A percentile compares a stretch with the other conserved stretches of the same genome.
Evolutionary conservation across 2,797 vertebrate genomes (phyloP).

Genomic region (Hydrocynus forskahlii): DNA sequence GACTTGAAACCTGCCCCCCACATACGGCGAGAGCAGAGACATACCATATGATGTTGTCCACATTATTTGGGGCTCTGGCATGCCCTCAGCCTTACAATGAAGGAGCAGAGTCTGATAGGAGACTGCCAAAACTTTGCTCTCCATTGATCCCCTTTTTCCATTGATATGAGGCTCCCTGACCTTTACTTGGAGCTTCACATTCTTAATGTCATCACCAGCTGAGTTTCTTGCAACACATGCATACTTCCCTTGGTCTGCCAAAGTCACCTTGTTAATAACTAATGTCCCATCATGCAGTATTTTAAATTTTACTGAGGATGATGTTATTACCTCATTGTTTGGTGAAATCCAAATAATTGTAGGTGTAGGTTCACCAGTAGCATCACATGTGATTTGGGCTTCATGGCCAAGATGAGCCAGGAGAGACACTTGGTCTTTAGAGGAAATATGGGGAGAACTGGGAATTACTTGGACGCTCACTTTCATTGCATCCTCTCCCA

Average conservation of each 20-base stretch:
- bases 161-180: conserved; percentile 75
- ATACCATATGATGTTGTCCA: conserved; percentile 78
- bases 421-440: conserved; percentile 66
- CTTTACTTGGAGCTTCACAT: conserved; percentile 73
- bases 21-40: conserved; percentile 72
- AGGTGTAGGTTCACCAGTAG: conserved; percentile 72
- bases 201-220: conserved; percentile 77
- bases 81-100: conserved; percentile 77
- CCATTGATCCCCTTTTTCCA: conserved; percentile 65
- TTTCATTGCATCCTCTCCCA: conserved; percentile 81
- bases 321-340: conserved; percentile 69
- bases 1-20: conserved; percentile 80
- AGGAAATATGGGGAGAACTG: conserved; percentile 69
- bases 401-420: conserved; percentile 70
- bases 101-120: conserved; percentile 78
- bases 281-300: conserved; percentile 71
- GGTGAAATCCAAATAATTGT: conserved; percentile 80
- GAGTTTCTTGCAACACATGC: conserved; percentile 76
- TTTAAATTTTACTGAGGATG: conserved; percentile 70
- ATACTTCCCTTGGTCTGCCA: conserved; percentile 79
- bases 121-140: conserved; percentile 67
- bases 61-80: conserved; percentile 75
- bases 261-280: conserved; percentile 71
- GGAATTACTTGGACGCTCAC: conserved; percentile 75
- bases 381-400: conserved; percentile 73